Evolutionary conservation across 2,888 invertebrate species (phyloP).

Genomic region (Acrobasis suavella): DNA sequence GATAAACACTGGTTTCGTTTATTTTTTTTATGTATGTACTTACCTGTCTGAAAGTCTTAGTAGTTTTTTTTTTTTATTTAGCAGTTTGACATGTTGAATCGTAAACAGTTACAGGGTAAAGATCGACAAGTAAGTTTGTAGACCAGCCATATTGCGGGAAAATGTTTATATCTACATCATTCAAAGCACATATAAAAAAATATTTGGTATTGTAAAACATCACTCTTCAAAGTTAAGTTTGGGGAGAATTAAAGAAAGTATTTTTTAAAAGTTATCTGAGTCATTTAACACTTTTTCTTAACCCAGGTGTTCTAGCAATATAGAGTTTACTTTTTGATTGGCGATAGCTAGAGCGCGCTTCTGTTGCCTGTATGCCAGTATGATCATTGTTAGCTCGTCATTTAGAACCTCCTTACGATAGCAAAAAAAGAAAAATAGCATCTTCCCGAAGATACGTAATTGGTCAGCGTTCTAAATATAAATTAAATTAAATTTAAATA

Average conservation of each 20-base stretch:
- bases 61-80: neutral
- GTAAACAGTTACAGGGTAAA: neutral
- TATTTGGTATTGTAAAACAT: too few species aligned
- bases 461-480: conserved; percentile 21
- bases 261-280: too few species aligned
- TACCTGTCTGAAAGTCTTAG: neutral
- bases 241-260: too few species aligned
- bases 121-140: too few species aligned
- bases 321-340: too few species aligned
- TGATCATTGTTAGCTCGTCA: neutral
- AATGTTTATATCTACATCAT: too few species aligned
- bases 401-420: neutral
- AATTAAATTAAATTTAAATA: conserved; percentile 25
- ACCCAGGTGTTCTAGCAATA: too few species aligned
- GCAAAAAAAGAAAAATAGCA: neutral
- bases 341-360: neutral
- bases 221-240: too few species aligned
- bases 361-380: neutral
- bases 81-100: neutral
- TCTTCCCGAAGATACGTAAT: neutral
- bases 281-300: too few species aligned
- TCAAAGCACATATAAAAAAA: too few species aligned
- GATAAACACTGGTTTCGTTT: conserved; percentile 15
- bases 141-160: too few species aligned
- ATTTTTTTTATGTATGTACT: conserved; percentile 8